Percentiles rank a stretch among this genome's conserved stretches.
These are phyloP conservation scores for Cichladusa arquata DNA, from an alignment of 2,113 vertebrate genomes.

Conservation along the genomic window DNA sequence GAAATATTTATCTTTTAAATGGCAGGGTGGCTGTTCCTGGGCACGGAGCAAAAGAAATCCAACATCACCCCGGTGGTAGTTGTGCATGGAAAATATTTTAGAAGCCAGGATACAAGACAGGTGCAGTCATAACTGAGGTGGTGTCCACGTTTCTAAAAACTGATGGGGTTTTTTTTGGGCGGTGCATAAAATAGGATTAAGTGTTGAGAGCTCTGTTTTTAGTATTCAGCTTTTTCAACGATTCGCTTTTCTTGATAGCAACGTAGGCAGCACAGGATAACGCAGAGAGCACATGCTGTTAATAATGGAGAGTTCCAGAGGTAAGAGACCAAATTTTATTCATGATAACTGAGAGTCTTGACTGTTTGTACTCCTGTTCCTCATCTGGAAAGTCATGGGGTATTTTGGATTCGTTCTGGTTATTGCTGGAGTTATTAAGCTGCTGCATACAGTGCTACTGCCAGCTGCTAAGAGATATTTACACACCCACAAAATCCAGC, in stretches of 20 bases:
- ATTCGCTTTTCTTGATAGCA: constrained; percentile 62
- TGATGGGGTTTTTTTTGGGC: background rate
- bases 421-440: background rate
- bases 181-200: background rate
- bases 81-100: background rate
- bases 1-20: background rate
- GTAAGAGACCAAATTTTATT: constrained; percentile 63
- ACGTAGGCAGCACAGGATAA: constrained; percentile 73
- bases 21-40: background rate
- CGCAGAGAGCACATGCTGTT: constrained; percentile 67
- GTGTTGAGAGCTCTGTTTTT: background rate
- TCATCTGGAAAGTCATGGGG: background rate
- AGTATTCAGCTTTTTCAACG: background rate
- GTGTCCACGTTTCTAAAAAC: background rate
- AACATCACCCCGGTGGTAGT: background rate
- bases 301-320: constrained; percentile 75
- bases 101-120: background rate
- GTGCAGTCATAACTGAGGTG: background rate
- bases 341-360: accelerated
- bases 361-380: background rate
- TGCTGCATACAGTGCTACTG: background rate
- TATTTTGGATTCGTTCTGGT: background rate
- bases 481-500: too few species aligned
- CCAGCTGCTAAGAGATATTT: background rate
- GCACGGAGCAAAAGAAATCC: background rate